Percentiles rank a stretch among this genome's conserved stretches.
phyloP scores from a whole-genome alignment of 2,888 invertebrate genomes.

The Molanna angustata region DNA sequence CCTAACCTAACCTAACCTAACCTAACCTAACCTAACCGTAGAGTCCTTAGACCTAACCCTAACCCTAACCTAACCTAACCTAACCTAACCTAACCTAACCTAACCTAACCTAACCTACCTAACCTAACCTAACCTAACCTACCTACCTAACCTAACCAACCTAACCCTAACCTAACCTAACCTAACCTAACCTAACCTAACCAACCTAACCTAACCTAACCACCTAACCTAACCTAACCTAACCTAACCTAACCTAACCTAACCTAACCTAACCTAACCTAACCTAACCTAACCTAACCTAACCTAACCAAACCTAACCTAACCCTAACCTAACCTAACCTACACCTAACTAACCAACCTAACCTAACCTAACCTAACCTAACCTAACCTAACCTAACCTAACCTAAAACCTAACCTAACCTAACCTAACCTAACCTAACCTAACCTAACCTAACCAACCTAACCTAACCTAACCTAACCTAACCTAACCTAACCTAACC shows the following conservation, averaged over 20 bases:
- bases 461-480: slow-evolving; percentile 30
- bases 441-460: slow-evolving; percentile 29
- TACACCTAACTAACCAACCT: slow-evolving; percentile 31
- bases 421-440: slow-evolving; percentile 31
- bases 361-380: slow-evolving; percentile 31
- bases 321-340: slow-evolving; percentile 30
- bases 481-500: slow-evolving; percentile 32
- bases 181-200: slow-evolving; percentile 9
- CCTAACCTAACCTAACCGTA: slow-evolving; percentile 2
- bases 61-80: slow-evolving; percentile 11
- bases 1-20: slow-evolving; percentile 9
- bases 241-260: slow-evolving; percentile 19
- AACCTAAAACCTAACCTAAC: slow-evolving; percentile 31
- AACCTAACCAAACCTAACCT: slow-evolving; percentile 32
- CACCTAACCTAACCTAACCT: slow-evolving; percentile 24
- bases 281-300: slow-evolving; percentile 31
- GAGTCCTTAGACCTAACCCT: too few species aligned
- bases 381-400: slow-evolving; percentile 30
- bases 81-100: slow-evolving; percentile 9
- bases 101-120: slow-evolving; percentile 1
- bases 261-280: slow-evolving; percentile 31
- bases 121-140: slow-evolving; percentile 15
- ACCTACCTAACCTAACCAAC: slow-evolving; percentile 13
- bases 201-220: too few species aligned
- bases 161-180: slow-evolving; percentile 5